Evolutionary conservation across 2,113 vertebrate genomes (phyloP), one percentile per base, ranked within the genome.

Genomic region (Macquaria australasica): DNA sequence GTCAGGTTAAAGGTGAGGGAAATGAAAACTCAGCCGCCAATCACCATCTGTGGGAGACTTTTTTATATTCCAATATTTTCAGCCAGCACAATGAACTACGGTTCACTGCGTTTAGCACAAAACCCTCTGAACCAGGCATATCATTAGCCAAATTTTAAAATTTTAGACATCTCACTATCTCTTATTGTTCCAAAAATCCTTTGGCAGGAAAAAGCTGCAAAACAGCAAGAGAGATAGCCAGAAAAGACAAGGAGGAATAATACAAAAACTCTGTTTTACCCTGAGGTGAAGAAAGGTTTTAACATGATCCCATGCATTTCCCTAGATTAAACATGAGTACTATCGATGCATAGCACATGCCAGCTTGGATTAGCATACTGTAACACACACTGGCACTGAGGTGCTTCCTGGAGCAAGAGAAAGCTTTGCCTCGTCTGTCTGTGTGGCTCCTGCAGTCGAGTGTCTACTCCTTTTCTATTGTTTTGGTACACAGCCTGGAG

Each of bases 161-260:
- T 70, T 37, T 69, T 12, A 28, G 5, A 66, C 59, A 28, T 67
- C 58, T 48, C 62, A 68, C 9, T 18, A 58, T 81, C 8, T 48
- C 31, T 16, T n/a, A 39, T 67, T 78, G 16, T 79, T 83, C 12
- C 63, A 75, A 20, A 58, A 84, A 79, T 43, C 5, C 2, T 72
- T 72, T 86, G 76, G 68, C 67, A 73, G 77, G 70, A 84, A 77
- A 66, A 51, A 41, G 25, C 50, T 59, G 39, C 15, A 25, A 55
- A 77, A 51, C 9, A 11, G 60, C 21, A 60, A 48, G 15, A 75
- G 41, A 34, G 3, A 1, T 56, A 62, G 76, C 41, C 69, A 6
- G 15, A 79, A 70, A 80, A 78, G 34, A 78, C 20, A 25, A 21
- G 9, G 23, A 25, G 16, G 12, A n/a, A 39, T 48, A 48, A 39